A percentile compares a stretch with the other conserved stretches of the same genome.
Evolutionary conservation across 2,888 invertebrate genomes (phyloP).

Genomic region (Trichopria drosophilae): DNA sequence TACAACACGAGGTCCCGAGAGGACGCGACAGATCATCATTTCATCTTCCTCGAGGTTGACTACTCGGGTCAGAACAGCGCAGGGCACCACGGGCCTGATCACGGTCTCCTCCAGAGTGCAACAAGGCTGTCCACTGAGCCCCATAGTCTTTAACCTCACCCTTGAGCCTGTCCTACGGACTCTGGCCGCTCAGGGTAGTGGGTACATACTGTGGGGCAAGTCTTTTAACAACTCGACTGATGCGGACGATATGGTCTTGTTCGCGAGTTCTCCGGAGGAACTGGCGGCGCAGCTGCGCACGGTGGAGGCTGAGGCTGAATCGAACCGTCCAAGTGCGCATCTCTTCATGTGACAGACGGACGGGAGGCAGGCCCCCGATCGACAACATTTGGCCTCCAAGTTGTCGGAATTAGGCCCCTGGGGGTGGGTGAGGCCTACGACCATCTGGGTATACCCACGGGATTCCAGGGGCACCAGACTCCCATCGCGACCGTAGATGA

Average conservation of each 20-base stretch:
- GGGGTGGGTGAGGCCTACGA: too few species aligned
- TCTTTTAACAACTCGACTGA: too few species aligned
- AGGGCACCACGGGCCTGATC: constrained; percentile 33
- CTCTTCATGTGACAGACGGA: constrained; percentile 11
- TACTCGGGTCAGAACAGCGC: constrained; percentile 29
- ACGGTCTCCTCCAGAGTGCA: constrained; percentile 42
- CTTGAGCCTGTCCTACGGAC: constrained; percentile 39
- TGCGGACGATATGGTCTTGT: constrained; percentile 28
- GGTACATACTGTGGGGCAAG: too few species aligned
- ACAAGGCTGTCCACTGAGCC: constrained; percentile 50
- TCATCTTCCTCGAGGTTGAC: constrained; percentile 31
- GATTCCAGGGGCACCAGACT: too few species aligned
- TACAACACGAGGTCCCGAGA: constrained; percentile 9
- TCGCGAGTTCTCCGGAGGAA: constrained; percentile 22
- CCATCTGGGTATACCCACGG: too few species aligned
- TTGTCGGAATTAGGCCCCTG: constrained; percentile 40
- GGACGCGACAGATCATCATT: constrained; percentile 19
- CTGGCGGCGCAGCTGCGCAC: constrained; percentile 31
- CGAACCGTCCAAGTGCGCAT: too few species aligned
- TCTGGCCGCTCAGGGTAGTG: constrained; percentile 29
- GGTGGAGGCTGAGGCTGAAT: too few species aligned
- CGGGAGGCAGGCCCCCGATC: constrained; percentile 30
- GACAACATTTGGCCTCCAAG: constrained; percentile 43
- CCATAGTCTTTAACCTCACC: constrained; percentile 21
- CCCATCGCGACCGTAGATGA: too few species aligned